These are phyloP conservation scores for Cyprinodon brontotheroides DNA, from an alignment of 2,113 vertebrate species.

Conservation along the genomic window DNA sequence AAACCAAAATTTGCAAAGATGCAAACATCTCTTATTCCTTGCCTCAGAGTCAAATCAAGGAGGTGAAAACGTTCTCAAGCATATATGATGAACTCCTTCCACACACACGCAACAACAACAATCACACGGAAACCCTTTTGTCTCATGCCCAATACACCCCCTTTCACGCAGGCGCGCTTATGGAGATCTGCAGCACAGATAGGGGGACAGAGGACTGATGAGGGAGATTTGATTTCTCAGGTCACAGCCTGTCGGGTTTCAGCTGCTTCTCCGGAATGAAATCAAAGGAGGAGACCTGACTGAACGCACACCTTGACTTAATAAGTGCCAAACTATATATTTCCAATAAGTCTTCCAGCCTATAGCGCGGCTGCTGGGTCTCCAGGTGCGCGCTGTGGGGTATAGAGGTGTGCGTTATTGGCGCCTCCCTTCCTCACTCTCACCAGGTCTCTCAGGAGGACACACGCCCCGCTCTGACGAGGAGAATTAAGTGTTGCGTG, in stretches of 20 bases:
- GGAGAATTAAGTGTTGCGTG: constrained; percentile 60
- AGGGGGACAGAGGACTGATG: constrained; percentile 2
- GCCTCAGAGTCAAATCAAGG: not conserved
- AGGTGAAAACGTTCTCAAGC: not conserved
- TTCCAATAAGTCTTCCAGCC: not conserved
- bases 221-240: constrained; percentile 41
- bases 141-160: constrained; percentile 5
- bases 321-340: not conserved
- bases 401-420: constrained; percentile 28
- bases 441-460: constrained; percentile 30
- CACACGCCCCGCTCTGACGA: constrained; percentile 29
- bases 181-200: constrained; percentile 18
- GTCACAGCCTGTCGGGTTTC: constrained; percentile 39
- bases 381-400: constrained; percentile 32
- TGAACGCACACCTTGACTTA: not conserved
- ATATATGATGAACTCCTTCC: not conserved
- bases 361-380: not conserved
- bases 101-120: constrained; percentile 2
- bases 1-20: not conserved
- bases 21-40: not conserved
- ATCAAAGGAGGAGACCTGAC: not conserved
- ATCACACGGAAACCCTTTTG: not conserved
- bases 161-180: constrained; percentile 26
- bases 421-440: constrained; percentile 44
- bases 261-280: not conserved